Conservation (phyloP, 2,113 vertebrate species). For the Acinonyx jubatus region DNA sequence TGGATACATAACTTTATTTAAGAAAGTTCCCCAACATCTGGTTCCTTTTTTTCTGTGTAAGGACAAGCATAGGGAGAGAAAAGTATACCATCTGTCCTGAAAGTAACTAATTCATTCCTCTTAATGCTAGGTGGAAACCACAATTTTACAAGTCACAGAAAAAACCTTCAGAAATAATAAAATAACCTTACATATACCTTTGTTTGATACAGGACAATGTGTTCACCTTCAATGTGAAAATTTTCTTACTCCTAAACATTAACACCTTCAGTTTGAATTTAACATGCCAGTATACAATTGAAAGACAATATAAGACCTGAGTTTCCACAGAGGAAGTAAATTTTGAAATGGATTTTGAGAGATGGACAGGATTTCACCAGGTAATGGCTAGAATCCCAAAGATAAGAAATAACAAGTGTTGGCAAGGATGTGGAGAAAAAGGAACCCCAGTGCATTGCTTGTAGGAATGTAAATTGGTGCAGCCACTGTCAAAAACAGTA, state of each 20-base stretch:
- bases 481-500: background rate
- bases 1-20: conserved; percentile 36
- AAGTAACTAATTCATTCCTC: conserved; percentile 48
- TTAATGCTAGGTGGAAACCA: conserved; percentile 3
- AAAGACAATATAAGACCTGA: background rate
- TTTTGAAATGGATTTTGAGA: conserved; percentile 45
- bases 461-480: background rate
- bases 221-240: conserved; percentile 2
- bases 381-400: background rate
- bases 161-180: background rate
- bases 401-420: background rate
- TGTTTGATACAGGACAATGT: background rate
- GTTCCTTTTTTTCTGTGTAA: background rate
- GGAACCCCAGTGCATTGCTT: background rate
- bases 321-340: background rate
- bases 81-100: conserved; percentile 50
- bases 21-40: conserved; percentile 37
- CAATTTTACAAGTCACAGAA: background rate
- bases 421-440: background rate
- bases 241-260: conserved; percentile 31
- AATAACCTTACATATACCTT: conserved; percentile 36
- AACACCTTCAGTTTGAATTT: conserved; percentile 32
- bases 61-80: conserved; percentile 3
- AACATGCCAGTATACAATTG: background rate
- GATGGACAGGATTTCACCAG: background rate